phyloP scores from a whole-genome alignment of 2,113 vertebrate species.

The Halichoeres trimaculatus region DNA sequence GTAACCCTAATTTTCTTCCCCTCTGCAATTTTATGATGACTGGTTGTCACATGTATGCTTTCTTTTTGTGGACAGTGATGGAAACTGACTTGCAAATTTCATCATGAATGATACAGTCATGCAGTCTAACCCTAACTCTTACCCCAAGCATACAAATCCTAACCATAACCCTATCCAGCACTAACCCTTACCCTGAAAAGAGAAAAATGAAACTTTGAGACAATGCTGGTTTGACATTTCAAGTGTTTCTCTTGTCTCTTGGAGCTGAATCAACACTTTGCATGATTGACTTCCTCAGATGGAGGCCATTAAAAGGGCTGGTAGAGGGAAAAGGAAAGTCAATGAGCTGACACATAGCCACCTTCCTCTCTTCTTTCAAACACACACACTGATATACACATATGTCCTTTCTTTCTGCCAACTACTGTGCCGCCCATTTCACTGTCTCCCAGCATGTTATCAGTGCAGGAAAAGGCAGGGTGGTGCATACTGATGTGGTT shows the following conservation, averaged over 20 bases:
- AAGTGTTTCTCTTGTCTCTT: conserved; percentile 66
- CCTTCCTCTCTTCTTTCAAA: conserved; percentile 22
- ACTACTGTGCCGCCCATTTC: conserved; percentile 40
- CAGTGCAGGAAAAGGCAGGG: conserved; percentile 83
- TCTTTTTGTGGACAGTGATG: background rate
- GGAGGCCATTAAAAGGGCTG: conserved; percentile 65
- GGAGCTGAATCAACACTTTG: conserved; percentile 76
- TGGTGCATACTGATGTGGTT: conserved; percentile 63
- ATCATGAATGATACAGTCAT: background rate
- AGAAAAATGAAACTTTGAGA: conserved; percentile 25
- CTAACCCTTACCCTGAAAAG: no score
- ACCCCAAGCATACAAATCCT: no score
- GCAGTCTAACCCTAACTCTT: no score
- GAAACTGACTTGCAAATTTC: background rate
- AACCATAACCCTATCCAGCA: no score
- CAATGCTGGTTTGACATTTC: conserved; percentile 49
- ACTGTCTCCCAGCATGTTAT: conserved; percentile 80
- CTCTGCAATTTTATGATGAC: background rate
- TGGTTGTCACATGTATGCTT: background rate
- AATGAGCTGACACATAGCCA: conserved; percentile 72
- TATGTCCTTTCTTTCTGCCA: conserved; percentile 33
- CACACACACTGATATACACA: conserved; percentile 20
- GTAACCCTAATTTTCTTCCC: no score
- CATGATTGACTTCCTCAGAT: conserved; percentile 77
- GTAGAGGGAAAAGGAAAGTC: conserved; percentile 60